Evolutionary conservation across 2,113 vertebrate species (phyloP).

Genomic region (Ptychochromis oligacanthus): DNA sequence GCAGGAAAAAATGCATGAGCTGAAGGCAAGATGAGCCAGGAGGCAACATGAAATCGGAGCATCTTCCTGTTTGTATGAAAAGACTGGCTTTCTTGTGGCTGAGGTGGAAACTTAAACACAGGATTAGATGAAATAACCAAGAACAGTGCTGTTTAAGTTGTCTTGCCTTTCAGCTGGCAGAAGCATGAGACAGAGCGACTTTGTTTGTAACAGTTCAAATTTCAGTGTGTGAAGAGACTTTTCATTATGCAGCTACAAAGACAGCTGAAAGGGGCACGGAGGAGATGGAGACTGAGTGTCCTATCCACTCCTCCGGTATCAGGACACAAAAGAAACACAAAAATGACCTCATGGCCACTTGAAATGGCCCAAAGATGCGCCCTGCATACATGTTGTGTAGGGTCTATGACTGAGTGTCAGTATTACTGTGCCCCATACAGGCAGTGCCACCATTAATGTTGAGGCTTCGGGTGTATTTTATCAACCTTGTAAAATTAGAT

Average conservation of each 20-base stretch:
- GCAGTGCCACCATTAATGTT: no score
- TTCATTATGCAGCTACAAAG: slow-evolving; percentile 73
- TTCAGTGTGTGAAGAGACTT: slow-evolving; percentile 77
- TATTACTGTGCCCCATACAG: no score
- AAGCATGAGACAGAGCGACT: slow-evolving; percentile 58
- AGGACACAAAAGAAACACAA: slow-evolving; percentile 49
- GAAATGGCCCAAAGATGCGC: neutral
- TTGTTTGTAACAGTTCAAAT: slow-evolving; percentile 80
- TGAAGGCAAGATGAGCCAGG: neutral
- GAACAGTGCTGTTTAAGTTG: slow-evolving; percentile 82
- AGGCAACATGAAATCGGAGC: slow-evolving; percentile 25
- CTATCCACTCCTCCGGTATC: slow-evolving; percentile 33
- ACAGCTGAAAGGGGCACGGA: slow-evolving; percentile 52
- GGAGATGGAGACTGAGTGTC: slow-evolving; percentile 53
- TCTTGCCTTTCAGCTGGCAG: slow-evolving; percentile 71
- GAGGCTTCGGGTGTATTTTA: no score
- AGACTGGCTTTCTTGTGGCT: neutral
- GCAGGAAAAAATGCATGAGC: neutral
- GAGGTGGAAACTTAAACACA: neutral
- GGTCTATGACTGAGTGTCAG: no score
- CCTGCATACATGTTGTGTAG: neutral
- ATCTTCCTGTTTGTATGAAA: slow-evolving; percentile 20
- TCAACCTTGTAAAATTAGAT: no score
- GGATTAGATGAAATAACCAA: slow-evolving; percentile 69
- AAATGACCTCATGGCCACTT: slow-evolving; percentile 10